Conservation (phyloP, 2,797 vertebrate genomes). For the Myiothlypis coronata region DNA sequence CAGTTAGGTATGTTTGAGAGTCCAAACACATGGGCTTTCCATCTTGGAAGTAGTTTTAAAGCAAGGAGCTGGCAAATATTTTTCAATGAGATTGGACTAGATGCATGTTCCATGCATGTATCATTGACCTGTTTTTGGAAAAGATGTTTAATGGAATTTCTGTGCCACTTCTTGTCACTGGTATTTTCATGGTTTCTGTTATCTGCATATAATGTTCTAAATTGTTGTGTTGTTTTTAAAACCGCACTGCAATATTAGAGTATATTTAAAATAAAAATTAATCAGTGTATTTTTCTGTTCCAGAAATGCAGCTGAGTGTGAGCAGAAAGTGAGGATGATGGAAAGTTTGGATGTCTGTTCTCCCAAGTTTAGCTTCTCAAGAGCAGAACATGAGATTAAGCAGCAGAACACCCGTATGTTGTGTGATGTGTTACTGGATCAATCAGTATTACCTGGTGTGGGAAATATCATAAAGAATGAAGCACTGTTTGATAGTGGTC, state of each 20-base stretch:
- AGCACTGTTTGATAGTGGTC: slow-evolving; percentile 88
- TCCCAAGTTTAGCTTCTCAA: slow-evolving; percentile 81
- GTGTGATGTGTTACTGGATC: slow-evolving; percentile 92
- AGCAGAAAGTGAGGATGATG: slow-evolving; percentile 80
- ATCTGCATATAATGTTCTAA: not conserved
- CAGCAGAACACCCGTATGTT: slow-evolving; percentile 82
- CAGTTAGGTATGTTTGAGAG: not conserved
- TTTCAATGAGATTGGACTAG: not conserved
- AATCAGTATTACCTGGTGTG: slow-evolving; percentile 89
- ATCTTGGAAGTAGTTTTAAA: not conserved
- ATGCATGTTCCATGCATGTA: not conserved
- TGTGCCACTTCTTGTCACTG: not conserved
- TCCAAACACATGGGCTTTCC: not conserved
- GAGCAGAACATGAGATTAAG: slow-evolving; percentile 80
- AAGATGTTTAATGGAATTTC: not conserved
- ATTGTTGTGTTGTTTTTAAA: not conserved
- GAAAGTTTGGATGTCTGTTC: slow-evolving; percentile 89
- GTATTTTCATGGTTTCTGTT: not conserved
- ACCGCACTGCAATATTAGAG: not conserved
- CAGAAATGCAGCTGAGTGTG: slow-evolving; percentile 83
- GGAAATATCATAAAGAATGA: slow-evolving; percentile 98
- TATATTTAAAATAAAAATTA: not conserved
- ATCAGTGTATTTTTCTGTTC: not conserved
- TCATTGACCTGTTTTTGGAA: not conserved
- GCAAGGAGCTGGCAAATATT: not conserved